These are phyloP conservation scores for Craseonycteris thonglongyai DNA, from an alignment of 2,113 vertebrate species.

Conservation along the genomic window DNA sequence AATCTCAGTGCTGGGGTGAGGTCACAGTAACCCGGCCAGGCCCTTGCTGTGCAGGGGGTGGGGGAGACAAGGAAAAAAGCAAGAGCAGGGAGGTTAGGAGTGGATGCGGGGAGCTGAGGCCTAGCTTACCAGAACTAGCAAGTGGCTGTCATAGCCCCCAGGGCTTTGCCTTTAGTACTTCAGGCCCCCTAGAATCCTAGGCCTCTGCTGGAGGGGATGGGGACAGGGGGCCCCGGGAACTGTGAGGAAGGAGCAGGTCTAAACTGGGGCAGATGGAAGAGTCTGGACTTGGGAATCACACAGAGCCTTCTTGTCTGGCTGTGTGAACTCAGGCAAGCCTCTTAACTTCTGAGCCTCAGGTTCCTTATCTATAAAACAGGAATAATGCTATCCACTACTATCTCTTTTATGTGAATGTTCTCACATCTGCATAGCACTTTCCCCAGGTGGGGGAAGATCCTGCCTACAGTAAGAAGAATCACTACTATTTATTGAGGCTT, in stretches of 20 bases:
- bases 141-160: neutral
- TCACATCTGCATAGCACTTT: neutral
- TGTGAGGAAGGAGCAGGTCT: neutral
- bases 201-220: neutral
- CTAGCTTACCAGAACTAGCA: neutral
- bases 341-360: neutral
- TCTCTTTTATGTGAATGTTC: neutral
- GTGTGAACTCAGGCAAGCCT: neutral
- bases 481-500: neutral
- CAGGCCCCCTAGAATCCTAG: neutral
- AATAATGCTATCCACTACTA: too few relatives aligned
- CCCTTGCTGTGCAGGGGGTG: neutral
- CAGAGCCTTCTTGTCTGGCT: neutral
- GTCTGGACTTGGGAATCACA: neutral
- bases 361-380: neutral
- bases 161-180: neutral
- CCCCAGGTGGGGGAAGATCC: neutral
- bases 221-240: neutral
- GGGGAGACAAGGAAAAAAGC: neutral
- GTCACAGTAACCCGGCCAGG: neutral
- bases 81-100: too few relatives aligned
- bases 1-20: neutral
- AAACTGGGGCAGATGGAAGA: neutral
- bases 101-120: neutral
- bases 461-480: neutral